These are phyloP conservation scores for Brachyptera putata DNA, from an alignment of 2,888 invertebrate genomes.

Conservation along the genomic window DNA sequence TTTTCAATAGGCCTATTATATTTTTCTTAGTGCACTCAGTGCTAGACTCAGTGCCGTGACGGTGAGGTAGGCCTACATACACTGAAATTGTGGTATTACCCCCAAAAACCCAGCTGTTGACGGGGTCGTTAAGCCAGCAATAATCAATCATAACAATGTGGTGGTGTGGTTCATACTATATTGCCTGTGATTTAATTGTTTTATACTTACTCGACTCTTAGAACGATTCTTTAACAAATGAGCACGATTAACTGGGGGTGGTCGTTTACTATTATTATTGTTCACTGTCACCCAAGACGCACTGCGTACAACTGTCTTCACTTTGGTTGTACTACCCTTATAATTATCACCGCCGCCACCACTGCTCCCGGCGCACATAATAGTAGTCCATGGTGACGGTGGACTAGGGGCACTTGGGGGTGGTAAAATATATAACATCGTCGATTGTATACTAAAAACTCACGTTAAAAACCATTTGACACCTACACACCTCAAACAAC, in stretches of 20 bases:
- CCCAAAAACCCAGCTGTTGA: too few species aligned
- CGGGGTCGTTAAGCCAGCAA: too few species aligned
- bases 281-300: constrained; percentile 16
- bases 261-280: constrained; percentile 1
- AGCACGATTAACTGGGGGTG: constrained; percentile 1
- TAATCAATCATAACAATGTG: too few species aligned
- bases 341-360: constrained; percentile 14
- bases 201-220: constrained; percentile 16
- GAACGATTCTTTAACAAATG: constrained; percentile 12
- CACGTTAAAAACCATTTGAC: constrained; percentile 6
- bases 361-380: constrained; percentile 41
- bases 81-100: too few species aligned
- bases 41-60: too few species aligned
- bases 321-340: constrained; percentile 14
- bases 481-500: constrained; percentile 16
- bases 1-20: too few species aligned
- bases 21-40: too few species aligned
- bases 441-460: background rate
- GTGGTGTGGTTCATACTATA: too few species aligned
- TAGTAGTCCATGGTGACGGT: constrained; percentile 50
- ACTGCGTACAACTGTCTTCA: constrained; percentile 12
- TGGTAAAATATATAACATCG: constrained; percentile 50
- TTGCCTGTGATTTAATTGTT: too few species aligned
- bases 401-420: constrained; percentile 49
- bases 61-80: too few species aligned